Base-by-base conservation (phyloP, 2,888 invertebrate genomes). In the Tinea semifulvella region DNA sequence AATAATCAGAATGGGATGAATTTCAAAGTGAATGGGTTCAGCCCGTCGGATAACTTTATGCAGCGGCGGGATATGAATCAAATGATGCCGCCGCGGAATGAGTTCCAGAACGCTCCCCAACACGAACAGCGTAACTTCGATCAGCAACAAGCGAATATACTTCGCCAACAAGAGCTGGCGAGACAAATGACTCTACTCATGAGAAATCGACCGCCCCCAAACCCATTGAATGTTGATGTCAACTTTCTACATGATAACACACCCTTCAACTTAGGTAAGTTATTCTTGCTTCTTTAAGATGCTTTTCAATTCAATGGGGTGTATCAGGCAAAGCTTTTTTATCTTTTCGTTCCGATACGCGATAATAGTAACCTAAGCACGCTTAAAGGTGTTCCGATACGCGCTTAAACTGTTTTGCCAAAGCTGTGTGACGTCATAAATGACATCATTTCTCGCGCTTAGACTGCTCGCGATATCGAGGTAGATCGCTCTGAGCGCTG, bases 251-350 rank as follows among this genome's bases (percentile, higher is more conserved):
- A 77, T 44, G 80, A 80, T 45, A 76, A 73, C 45, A 58, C 69
- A 42, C 76, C 71, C 11, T 77, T 71, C 50, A 77, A 76, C 52
- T 57, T 79, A 36, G 76, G 80, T 79, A 49, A 68, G 75, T 62
- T 22, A 14, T 36, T 31, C 18, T 43, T 8, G 6, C 25, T 25
- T 19, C 10, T n/a, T n/a, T 42, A 11, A 7, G 7, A 31, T 10
- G 31, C 13, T 31, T 7, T 7, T 6, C 13, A n/a, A 6, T 10
- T n/a, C n/a, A n/a, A n/a, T n/a, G n/a, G n/a, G n/a, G n/a, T n/a
- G n/a, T n/a, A n/a, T n/a, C n/a, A n/a, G n/a, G n/a, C n/a, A n/a
- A n/a, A n/a, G n/a, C n/a, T n/a, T n/a, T n/a, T n/a, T n/a, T n/a
- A n/a, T n/a, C n/a, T n/a, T n/a, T n/a, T n/a, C n/a, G n/a, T n/a